Base-by-base conservation (phyloP, 2,113 vertebrate genomes). In the Kobus ellipsiprymnus region DNA sequence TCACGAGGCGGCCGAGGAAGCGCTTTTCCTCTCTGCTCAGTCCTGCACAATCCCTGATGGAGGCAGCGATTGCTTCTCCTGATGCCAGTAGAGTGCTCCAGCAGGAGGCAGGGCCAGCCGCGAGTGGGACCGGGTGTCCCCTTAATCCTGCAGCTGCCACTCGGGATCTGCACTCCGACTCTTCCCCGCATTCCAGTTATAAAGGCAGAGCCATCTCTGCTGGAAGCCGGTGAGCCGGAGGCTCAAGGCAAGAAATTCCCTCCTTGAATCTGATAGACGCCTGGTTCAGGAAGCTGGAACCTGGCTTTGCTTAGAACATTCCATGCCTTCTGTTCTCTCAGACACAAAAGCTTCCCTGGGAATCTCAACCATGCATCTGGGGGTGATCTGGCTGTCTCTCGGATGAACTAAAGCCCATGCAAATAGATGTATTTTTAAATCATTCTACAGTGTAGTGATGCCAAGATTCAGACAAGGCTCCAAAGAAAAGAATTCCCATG, bases 141-240 rank as follows among this genome's bases (percentile, higher is more conserved):
- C 93, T 55, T 96, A 94, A 94, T 97, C 96, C 25, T 21, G 91
- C 97, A 98, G 97, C 97, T 97, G 97, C 85, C 67, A 7, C 52
- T 27, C 6, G 13, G 40, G 82, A 74, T 83, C 82, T 85, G 88
- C n/a, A 16, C 23, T 46, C 50, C 0, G 11, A 19, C 55, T 40
- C 27, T 27, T 83, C 3, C 27, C 27, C 30, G 57, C 74, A 84
- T 81, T 82, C 74, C 81, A 25, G 90, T 87, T 92, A 80, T 33
- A 82, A 87, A 64, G 94, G 54, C 92, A 62, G 36, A 36, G 78
- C 54, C 15, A 40, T 30, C 52, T 30, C 86, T 77, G 33, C 46
- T 21, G 52, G 92, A 84, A 52, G 92, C 48, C 48, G n/a, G 59
- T 27, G 36, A 84, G 62, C 80, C n/a, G 1, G 23, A 4, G 33